A percentile compares a stretch with the other conserved stretches of the same genome.
Conservation (phyloP, 2,888 invertebrate species). For the Orthonevra nobilis region DNA sequence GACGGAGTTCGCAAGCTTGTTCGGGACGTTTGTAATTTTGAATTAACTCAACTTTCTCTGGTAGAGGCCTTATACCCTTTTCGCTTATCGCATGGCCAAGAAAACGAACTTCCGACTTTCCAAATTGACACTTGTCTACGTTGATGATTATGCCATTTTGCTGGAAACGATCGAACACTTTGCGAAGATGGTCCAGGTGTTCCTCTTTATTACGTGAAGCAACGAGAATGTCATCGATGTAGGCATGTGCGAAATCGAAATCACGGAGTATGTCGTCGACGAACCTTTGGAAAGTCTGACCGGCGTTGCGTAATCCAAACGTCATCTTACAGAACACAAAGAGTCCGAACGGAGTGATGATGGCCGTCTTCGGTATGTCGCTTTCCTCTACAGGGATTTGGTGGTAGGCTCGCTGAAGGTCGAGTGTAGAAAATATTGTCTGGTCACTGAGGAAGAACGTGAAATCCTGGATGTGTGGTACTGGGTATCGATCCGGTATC, state of each 20-base stretch:
- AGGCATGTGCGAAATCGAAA: conserved; percentile 69
- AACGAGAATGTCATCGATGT: conserved; percentile 71
- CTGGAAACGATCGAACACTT: neutral
- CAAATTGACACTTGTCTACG: neutral
- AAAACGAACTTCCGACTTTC: conserved; percentile 50
- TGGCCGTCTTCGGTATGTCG: conserved; percentile 40
- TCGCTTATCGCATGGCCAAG: conserved; percentile 47
- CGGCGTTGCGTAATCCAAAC: conserved; percentile 75
- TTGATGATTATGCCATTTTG: neutral
- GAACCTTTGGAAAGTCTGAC: conserved; percentile 75
- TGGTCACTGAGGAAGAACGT: neutral
- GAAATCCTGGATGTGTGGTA: conserved; percentile 9
- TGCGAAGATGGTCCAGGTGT: neutral
- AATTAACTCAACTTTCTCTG: conserved; percentile 59
- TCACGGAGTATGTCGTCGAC: conserved; percentile 72
- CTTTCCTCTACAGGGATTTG: conserved; percentile 10
- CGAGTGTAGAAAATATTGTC: conserved; percentile 13
- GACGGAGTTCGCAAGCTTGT: conserved; percentile 52
- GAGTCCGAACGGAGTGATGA: conserved; percentile 75
- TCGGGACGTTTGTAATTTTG: conserved; percentile 48
- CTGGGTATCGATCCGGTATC: neutral
- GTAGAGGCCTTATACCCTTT: conserved; percentile 42
- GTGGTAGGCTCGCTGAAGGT: conserved; percentile 1
- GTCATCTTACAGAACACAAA: conserved; percentile 74
- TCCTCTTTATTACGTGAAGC: neutral